Base-by-base conservation (phyloP, 2,888 invertebrate species). In the Heliconius ethilla region DNA sequence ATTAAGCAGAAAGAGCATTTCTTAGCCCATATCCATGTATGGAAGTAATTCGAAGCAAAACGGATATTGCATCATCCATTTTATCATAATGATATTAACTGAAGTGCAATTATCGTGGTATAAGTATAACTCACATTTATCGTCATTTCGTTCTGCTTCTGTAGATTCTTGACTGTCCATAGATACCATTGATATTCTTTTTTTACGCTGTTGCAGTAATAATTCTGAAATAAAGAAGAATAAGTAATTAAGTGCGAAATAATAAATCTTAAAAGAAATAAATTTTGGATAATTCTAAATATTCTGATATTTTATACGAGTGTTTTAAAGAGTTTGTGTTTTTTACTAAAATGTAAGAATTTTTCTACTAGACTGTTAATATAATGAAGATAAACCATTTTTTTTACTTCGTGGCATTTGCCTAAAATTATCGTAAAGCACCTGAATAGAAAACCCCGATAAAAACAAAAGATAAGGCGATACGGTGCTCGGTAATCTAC, bases 91-190 rank as follows among this genome's bases (percentile, higher is more conserved):
- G 15, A 63, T 63, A 15, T 55, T 51, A 18, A 45, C 29, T 29
- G 51, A 72, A 69, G 13, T 59, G n/a, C 29, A 59, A 33, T 65
- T 27, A 65, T 4, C 37, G 4, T 27, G 6, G 10, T 29, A 18
- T 73, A 77, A 83, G 5, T 29, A 18, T 70, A 77, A 83, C 92
- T 90, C 85, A 94, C 94, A 94, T 91, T 94, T 94, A 83, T 94
- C 94, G 78, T 92, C 93, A 80, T 89, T 92, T 81, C 88, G 87
- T 59, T 91, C 91, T 4, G 90, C 90, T 70, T 91, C 92, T 4
- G 83, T 87, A 1, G 93, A 93, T 40, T 89, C 89, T 82, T 93
- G 90, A 70, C 93, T 93, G 83, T 91, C 91, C 90, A 92, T 92
- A 18, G 94, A 94, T 37, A 87, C 89, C 86, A 92, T 89, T 2